Percentiles rank a stretch among this genome's conserved stretches.
phyloP scores from a whole-genome alignment of 2,113 vertebrate species.

The Tetrax tetrax region DNA sequence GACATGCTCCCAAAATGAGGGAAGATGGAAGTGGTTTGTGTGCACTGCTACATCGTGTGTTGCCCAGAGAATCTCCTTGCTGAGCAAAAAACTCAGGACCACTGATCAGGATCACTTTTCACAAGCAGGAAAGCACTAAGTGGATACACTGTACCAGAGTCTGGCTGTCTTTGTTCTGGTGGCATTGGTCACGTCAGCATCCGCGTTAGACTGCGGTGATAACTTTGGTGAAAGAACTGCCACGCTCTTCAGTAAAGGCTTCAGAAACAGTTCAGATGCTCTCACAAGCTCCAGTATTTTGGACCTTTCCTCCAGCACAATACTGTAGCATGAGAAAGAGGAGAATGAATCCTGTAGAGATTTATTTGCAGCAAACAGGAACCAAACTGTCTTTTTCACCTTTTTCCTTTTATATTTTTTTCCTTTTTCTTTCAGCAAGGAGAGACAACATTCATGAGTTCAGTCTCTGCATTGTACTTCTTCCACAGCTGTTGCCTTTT shows the following conservation, averaged over 20 bases:
- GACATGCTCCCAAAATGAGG: background rate
- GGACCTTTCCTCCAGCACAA: background rate
- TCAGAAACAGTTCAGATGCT: background rate
- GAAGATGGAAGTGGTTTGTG: background rate
- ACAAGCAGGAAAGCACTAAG: background rate
- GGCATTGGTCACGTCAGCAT: background rate
- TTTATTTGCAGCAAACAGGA: background rate
- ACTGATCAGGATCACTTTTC: rapidly evolving
- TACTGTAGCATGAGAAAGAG: background rate
- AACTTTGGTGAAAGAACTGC: background rate
- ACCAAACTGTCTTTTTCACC: background rate
- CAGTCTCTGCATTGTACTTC: background rate
- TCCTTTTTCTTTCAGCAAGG: background rate
- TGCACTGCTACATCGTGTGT: background rate
- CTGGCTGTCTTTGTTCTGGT: background rate
- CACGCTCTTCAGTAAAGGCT: background rate
- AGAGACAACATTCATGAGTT: background rate
- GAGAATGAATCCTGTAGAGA: background rate
- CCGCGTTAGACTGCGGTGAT: background rate
- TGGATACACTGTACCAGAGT: background rate
- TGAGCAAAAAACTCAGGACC: background rate
- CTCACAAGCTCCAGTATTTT: background rate
- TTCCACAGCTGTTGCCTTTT: background rate
- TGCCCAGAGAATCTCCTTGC: background rate
- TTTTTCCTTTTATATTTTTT: background rate